Conservation (phyloP, 2,113 vertebrate genomes). For the Barbus barbus region DNA sequence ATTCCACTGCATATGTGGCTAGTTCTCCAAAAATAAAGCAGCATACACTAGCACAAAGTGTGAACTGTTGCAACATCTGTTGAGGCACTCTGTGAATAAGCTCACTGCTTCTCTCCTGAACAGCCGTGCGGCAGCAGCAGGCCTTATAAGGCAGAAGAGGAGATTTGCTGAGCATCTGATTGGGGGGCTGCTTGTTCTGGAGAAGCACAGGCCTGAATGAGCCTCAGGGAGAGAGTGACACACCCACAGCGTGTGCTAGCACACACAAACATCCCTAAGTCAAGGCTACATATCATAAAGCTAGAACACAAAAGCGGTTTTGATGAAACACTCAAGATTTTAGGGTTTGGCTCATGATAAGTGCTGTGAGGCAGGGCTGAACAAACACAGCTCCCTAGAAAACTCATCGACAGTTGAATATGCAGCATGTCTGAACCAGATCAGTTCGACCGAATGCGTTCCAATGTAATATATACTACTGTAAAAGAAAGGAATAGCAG, state of each 20-base stretch:
- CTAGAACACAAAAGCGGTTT: constrained; percentile 11
- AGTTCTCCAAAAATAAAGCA: not conserved
- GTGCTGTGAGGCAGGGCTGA: not conserved
- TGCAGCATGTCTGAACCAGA: constrained; percentile 36
- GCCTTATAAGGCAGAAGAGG: constrained; percentile 77
- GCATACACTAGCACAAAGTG: not conserved
- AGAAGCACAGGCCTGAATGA: constrained; percentile 18
- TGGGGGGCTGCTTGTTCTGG: constrained; percentile 56
- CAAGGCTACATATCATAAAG: not conserved
- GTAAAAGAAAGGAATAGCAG: not conserved
- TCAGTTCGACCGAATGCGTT: not conserved
- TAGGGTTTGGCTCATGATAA: not conserved
- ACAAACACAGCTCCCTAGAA: not conserved
- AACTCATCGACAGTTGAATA: not conserved
- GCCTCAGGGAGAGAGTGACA: constrained; percentile 17
- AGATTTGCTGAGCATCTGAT: constrained; percentile 62
- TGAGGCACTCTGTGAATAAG: constrained; percentile 25
- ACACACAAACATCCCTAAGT: constrained; percentile 11
- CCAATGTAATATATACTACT: not conserved
- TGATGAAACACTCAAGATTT: not conserved
- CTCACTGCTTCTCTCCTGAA: constrained; percentile 42
- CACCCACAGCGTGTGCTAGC: not conserved
- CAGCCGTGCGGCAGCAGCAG: constrained; percentile 62
- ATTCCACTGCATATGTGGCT: not conserved
- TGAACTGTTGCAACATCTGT: constrained; percentile 16